Percentiles rank a stretch among this genome's conserved stretches.
These are phyloP conservation scores for Scaptomyza hsui DNA, from an alignment of 1,140 invertebrate genomes.

Conservation along the genomic window DNA sequence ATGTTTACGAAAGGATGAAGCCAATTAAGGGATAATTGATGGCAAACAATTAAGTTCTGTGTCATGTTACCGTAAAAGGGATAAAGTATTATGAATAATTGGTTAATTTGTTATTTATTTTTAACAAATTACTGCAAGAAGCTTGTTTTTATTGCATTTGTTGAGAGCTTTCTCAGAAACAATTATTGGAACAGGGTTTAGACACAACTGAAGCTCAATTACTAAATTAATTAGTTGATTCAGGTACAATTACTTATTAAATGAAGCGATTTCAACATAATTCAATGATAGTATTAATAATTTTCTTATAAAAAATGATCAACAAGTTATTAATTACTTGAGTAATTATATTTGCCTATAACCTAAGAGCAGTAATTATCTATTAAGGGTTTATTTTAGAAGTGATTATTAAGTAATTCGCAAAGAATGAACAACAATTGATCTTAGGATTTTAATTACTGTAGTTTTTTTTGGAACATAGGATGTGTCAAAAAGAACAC, in stretches of 20 bases:
- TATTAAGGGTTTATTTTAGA: no score
- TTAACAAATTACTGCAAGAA: neutral
- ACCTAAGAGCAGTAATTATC: no score
- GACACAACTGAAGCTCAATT: neutral
- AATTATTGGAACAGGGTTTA: no score
- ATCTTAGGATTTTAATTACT: no score
- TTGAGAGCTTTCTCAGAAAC: no score
- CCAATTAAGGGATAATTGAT: slow-evolving; percentile 43
- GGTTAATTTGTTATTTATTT: neutral
- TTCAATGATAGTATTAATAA: no score
- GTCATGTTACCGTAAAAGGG: slow-evolving; percentile 4
- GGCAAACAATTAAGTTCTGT: slow-evolving; percentile 28
- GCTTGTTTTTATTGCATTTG: neutral
- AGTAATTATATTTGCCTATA: neutral
- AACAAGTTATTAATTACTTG: neutral
- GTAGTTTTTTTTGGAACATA: no score
- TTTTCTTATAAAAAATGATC: neutral
- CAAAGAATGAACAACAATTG: no score
- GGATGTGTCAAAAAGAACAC: no score
- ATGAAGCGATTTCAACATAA: no score
- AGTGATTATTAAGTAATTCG: no score
- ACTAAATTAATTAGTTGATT: neutral
- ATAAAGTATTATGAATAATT: neutral
- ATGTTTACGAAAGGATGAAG: slow-evolving; percentile 33
- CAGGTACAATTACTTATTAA: no score